Base-by-base conservation (phyloP, 1,140 invertebrate genomes). In the Dreissena rostriformis region DNA sequence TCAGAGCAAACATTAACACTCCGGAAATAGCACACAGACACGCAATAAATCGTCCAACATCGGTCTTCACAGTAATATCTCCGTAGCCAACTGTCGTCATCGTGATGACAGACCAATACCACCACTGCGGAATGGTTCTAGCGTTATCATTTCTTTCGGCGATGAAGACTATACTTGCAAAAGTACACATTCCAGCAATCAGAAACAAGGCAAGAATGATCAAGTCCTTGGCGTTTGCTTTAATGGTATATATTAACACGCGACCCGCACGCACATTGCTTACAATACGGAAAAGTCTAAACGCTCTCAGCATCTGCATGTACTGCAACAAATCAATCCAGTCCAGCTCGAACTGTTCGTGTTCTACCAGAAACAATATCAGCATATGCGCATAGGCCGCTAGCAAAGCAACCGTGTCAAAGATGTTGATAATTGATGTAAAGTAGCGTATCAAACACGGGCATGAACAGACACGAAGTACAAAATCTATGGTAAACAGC, bases 71-170 rank as follows among this genome's bases (percentile, higher is more conserved):
- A 7, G 81, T 57, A 24, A 91, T 88, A 76, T 92, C 91, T 57
- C 98, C 98, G 92, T 98, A 99, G 29, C 98, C 98, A 52, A 99
- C 98, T 0, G 98, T 99, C 85, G 98, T 99, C 98, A 99, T 99
- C 61, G 98, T 99, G 85, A 99, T 97, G 92, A 99, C 95, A n/a
- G 98, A 98, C 98, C 82, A 84, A 49, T 78, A 84, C 75, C 74
- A 84, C 12, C 66, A 74, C 19, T 29, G 49, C 1, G 82, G 82
- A n/a, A 84, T 84, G 61, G 52, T 81, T 84, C n/a, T 24, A 0
- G 66, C 49, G 28, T 7, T 55, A 2, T 57, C 39, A n/a, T 57
- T 70, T 22, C 77, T 67, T n/a, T 82, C 80, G 7, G 57, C 57
- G 39, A 77, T 63, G n/a, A 63, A 84, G 6, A 84, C 26, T 22